Evolutionary conservation across 2,797 vertebrate genomes (phyloP).

Genomic region (Amblyopsis hoosieri): DNA sequence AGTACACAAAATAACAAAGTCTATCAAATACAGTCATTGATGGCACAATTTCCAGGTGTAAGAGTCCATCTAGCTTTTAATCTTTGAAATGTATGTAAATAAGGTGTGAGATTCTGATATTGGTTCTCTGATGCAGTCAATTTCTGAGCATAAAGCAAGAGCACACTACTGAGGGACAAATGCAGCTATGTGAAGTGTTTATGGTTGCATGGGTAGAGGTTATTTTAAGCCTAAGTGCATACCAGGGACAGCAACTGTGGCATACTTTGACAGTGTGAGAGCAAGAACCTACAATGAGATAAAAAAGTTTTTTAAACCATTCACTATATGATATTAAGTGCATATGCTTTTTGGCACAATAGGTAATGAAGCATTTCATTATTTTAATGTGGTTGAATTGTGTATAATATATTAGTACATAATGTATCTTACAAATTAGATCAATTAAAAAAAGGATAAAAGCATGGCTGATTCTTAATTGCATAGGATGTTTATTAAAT

Average conservation of each 20-base stretch:
- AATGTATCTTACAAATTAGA: background rate
- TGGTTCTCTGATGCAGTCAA: too few relatives aligned
- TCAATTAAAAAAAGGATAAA: constrained; percentile 2
- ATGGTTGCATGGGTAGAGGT: constrained; percentile 63
- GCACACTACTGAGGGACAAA: constrained; percentile 48
- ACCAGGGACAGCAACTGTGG: constrained; percentile 73
- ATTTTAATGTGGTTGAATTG: background rate
- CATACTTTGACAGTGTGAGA: constrained; percentile 29
- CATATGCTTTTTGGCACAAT: background rate
- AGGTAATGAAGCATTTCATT: background rate
- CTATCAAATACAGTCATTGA: too few relatives aligned
- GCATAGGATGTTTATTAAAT: constrained; percentile 79
- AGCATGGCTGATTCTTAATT: constrained; percentile 38
- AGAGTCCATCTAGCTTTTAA: too few relatives aligned
- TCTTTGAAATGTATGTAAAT: too few relatives aligned
- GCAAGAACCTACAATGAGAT: constrained; percentile 16
- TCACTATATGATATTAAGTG: background rate
- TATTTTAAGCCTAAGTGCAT: constrained; percentile 75
- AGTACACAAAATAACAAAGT: too few relatives aligned
- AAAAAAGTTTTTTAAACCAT: too few relatives aligned
- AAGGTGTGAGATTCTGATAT: background rate
- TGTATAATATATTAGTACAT: background rate
- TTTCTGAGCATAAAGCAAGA: constrained; percentile 16
- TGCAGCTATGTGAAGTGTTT: constrained; percentile 72
- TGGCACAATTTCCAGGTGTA: too few relatives aligned